Conservation (phyloP, 2,888 invertebrate species). For the Nycteola revayana region DNA sequence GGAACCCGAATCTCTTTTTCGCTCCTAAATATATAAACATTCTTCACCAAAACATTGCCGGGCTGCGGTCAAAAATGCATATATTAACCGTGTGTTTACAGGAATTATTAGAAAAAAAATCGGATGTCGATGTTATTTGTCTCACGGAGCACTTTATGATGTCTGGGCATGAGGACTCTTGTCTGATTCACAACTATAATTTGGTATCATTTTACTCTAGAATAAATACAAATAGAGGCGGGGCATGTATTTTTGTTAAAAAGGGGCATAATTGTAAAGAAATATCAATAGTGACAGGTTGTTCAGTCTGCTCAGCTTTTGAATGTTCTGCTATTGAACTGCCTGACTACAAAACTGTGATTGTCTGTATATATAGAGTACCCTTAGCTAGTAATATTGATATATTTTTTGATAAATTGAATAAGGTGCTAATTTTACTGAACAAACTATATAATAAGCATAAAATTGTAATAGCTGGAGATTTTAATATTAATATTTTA, state of each 20-base stretch:
- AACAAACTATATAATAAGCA: slow-evolving; percentile 1
- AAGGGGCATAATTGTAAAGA: not conserved
- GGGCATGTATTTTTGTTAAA: slow-evolving; percentile 2
- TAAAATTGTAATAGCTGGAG: too few relatives aligned
- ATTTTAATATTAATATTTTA: slow-evolving; percentile 5
- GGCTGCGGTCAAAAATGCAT: slow-evolving; percentile 1
- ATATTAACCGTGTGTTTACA: slow-evolving; percentile 3
- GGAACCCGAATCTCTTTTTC: slow-evolving; percentile 3
- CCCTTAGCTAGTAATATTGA: slow-evolving; percentile 3
- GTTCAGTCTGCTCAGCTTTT: slow-evolving; percentile 1
- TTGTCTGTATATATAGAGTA: slow-evolving; percentile 4
- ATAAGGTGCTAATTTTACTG: slow-evolving; percentile 1
- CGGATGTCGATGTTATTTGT: slow-evolving; percentile 4
- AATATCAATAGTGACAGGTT: slow-evolving; percentile 2
- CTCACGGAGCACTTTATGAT: slow-evolving; percentile 5
- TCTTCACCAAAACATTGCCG: slow-evolving; percentile 7
- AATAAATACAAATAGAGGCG: not conserved
- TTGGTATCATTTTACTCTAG: not conserved
- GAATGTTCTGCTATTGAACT: slow-evolving; percentile 3
- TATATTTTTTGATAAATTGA: slow-evolving; percentile 4
- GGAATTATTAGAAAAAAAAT: slow-evolving; percentile 1
- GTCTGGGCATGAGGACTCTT: not conserved
- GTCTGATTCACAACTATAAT: not conserved
- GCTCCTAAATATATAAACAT: slow-evolving; percentile 3
- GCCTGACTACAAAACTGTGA: slow-evolving; percentile 1